phyloP scores from a whole-genome alignment of 2,113 vertebrate genomes.

The Sinosuthora webbiana region DNA sequence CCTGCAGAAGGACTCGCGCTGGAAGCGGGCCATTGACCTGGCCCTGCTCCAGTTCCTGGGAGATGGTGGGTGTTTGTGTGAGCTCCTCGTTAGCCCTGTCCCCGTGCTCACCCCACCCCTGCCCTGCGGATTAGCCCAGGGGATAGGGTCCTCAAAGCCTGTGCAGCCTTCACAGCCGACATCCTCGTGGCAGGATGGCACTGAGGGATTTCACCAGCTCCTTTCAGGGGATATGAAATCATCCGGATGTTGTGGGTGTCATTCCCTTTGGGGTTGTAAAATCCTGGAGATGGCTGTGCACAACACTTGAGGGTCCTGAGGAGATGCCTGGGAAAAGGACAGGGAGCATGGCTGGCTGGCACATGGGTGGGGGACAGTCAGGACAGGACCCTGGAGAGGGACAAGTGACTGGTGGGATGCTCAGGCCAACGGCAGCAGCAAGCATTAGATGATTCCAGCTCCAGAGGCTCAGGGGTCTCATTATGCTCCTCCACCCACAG shows the following conservation, averaged over 20 bases:
- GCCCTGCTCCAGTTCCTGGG: conserved; percentile 96
- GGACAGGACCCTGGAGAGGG: background rate
- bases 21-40: conserved; percentile 94
- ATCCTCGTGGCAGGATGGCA: background rate
- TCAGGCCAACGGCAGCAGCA: background rate
- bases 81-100: background rate
- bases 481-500: background rate
- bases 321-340: background rate
- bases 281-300: background rate
- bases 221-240: background rate
- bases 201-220: background rate
- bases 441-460: background rate
- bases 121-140: background rate
- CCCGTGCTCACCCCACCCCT: background rate
- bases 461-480: background rate
- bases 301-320: background rate
- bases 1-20: conserved; percentile 94
- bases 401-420: background rate
- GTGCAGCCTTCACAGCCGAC: background rate
- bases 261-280: background rate
- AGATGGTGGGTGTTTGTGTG: conserved; percentile 75
- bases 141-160: background rate
- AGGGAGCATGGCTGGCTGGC: background rate
- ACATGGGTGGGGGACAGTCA: background rate
- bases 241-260: background rate